These are phyloP conservation scores for Linyphia triangularis DNA, from an alignment of 2,888 invertebrate species.

Conservation along the genomic window DNA sequence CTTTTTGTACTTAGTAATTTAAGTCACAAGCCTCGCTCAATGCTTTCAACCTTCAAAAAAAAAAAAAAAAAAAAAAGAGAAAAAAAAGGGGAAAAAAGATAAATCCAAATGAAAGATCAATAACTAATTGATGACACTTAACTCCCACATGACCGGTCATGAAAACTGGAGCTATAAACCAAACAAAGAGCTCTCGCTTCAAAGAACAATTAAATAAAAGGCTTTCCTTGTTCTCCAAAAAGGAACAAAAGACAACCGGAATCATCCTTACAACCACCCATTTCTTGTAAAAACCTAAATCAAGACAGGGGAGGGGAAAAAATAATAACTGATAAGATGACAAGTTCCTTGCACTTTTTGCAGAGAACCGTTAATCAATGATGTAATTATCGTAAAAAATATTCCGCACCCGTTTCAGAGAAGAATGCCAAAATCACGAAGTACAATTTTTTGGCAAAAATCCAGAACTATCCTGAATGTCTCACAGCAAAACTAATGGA, in stretches of 20 bases:
- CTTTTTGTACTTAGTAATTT: neutral
- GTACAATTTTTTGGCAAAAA: constrained; percentile 1
- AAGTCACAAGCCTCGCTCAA: neutral
- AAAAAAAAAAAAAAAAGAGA: neutral
- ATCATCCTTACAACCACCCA: neutral
- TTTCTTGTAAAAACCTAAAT: neutral
- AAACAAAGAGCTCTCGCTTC: neutral
- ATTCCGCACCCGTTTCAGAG: neutral
- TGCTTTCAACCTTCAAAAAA: neutral
- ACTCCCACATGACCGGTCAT: neutral
- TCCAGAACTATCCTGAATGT: neutral
- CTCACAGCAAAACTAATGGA: neutral
- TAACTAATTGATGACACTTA: neutral
- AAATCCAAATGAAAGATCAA: neutral
- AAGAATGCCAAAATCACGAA: constrained; percentile 5
- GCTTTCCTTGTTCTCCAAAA: neutral
- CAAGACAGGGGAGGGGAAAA: neutral
- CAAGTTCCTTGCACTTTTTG: neutral
- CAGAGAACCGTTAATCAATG: constrained; percentile 19
- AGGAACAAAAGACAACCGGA: neutral
- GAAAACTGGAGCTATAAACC: neutral
- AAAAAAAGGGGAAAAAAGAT: neutral
- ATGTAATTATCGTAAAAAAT: constrained; percentile 16
- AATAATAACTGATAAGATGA: constrained; percentile 1
- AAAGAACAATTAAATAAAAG: constrained; percentile 3